Evolutionary conservation across 2,797 vertebrate species (phyloP), one percentile per base, ranked within the genome.

Genomic region (Coranthus polyacanthus): DNA sequence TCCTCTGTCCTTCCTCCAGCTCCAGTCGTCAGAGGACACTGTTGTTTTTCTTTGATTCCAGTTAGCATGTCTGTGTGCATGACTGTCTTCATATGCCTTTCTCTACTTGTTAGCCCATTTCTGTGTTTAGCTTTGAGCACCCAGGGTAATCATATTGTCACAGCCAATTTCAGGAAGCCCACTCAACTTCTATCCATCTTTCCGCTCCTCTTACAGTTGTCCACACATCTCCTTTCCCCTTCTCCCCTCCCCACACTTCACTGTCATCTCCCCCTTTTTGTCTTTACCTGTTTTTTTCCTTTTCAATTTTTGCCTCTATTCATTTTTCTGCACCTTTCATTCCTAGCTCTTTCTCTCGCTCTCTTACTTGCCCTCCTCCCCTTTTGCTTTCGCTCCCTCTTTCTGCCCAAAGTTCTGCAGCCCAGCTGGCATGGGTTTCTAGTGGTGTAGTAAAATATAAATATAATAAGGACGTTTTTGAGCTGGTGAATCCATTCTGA

Each of bases 401-500:
- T 79, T 82, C 75, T 85, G 75, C 85, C 84, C 84, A 81, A 86
- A 68, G 68, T 81, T 87, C 87, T 85, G 82, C 72, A 89, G 79
- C 86, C 83, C 93, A 93, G 92, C 92, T 94, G 94, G 93, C 93
- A 92, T 68, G 86, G 86, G 79, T 90, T 90, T 85, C 86, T 50
- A 68, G 93, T 89, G 93, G 92, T 94, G 92, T 93, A 95, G 93
- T 95, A 95, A 94, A 95, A 94, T 94, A 95, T 94, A 95, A 95
- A 95, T 95, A 94, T 95, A 95, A 95, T 95, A 94, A 93, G 93
- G 93, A 92, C 91, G 93, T 94, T 94, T 95, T 95, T 93, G 93
- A 93, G 93, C 92, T 95, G 94, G 93, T 92, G 93, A 92, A 94
- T 95, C 94, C 94, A 95, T 95, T 94, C 94, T 95, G 93, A 94